phyloP scores from a whole-genome alignment of 2,888 invertebrate genomes.

The Aromia moschata region DNA sequence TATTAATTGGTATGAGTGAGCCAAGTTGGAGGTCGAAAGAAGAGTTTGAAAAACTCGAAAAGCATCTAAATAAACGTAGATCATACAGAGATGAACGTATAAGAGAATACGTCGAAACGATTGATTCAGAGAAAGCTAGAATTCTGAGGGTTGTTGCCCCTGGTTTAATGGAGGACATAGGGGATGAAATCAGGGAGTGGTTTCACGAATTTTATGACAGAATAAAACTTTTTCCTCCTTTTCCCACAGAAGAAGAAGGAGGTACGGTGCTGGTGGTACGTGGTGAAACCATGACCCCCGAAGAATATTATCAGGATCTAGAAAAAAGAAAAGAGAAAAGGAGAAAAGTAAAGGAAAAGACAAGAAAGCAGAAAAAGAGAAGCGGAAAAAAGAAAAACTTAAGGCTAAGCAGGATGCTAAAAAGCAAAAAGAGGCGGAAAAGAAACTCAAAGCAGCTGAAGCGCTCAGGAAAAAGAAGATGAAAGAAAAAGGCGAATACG shows the following conservation, averaged over 20 bases:
- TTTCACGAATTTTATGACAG: slow-evolving; percentile 72
- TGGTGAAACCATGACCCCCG: slow-evolving; percentile 69
- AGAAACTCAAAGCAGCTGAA: slow-evolving; percentile 63
- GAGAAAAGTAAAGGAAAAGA: slow-evolving; percentile 51
- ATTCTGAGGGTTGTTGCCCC: slow-evolving; percentile 66
- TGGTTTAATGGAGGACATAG: slow-evolving; percentile 77
- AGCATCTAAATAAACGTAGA: slow-evolving; percentile 64
- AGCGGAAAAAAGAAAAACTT: slow-evolving; percentile 44
- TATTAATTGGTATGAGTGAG: slow-evolving; percentile 68
- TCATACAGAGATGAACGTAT: slow-evolving; percentile 63
- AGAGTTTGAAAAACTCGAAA: slow-evolving; percentile 63
- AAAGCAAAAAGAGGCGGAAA: slow-evolving; percentile 47
- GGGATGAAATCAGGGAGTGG: slow-evolving; percentile 80
- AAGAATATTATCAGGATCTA: slow-evolving; percentile 66
- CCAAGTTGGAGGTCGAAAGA: slow-evolving; percentile 64
- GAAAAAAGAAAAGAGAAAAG: slow-evolving; percentile 52
- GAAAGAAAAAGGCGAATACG: slow-evolving; percentile 50
- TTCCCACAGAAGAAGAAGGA: slow-evolving; percentile 76
- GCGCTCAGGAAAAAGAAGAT: slow-evolving; percentile 47
- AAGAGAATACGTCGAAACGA: slow-evolving; percentile 62
- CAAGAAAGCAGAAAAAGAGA: slow-evolving; percentile 34
- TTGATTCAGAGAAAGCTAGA: slow-evolving; percentile 65
- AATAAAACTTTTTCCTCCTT: slow-evolving; percentile 73
- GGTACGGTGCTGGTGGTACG: slow-evolving; percentile 70
- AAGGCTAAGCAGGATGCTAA: slow-evolving; percentile 49